phyloP scores from a whole-genome alignment of 2,888 invertebrate genomes.

The Drosophila phalerata region DNA sequence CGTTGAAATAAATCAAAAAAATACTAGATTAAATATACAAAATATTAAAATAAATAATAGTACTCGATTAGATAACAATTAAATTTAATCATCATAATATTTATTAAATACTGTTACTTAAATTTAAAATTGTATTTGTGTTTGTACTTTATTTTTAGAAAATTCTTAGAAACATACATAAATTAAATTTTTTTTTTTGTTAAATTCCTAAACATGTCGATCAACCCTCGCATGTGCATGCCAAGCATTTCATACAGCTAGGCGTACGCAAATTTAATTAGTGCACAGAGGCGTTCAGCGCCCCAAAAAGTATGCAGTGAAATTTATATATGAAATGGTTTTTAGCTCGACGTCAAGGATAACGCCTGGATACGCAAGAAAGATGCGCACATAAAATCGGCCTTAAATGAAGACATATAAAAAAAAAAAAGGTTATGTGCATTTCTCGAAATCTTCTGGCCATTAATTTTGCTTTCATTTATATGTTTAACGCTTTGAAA shows the following conservation, averaged over 20 bases:
- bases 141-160: too few relatives aligned
- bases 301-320: constrained; percentile 48
- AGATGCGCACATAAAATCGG: constrained; percentile 46
- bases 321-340: constrained; percentile 26
- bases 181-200: too few relatives aligned
- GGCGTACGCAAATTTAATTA: constrained; percentile 69
- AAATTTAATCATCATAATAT: too few relatives aligned
- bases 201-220: not conserved
- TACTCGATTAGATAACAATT: too few relatives aligned
- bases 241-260: constrained; percentile 18
- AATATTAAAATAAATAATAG: too few relatives aligned
- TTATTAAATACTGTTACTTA: too few relatives aligned
- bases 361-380: constrained; percentile 35
- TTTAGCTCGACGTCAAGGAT: constrained; percentile 22
- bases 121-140: too few relatives aligned
- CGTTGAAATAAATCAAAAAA: too few relatives aligned
- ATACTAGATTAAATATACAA: too few relatives aligned
- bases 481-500: constrained; percentile 1
- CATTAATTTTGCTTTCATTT: constrained; percentile 16
- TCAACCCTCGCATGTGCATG: constrained; percentile 21
- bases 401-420: constrained; percentile 32
- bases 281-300: constrained; percentile 50
- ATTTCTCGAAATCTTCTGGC: constrained; percentile 15
- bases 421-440: constrained; percentile 46
- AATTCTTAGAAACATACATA: too few relatives aligned